Evolutionary conservation across 2,888 invertebrate species (phyloP).

Genomic region (Dryobotodes eremita): DNA sequence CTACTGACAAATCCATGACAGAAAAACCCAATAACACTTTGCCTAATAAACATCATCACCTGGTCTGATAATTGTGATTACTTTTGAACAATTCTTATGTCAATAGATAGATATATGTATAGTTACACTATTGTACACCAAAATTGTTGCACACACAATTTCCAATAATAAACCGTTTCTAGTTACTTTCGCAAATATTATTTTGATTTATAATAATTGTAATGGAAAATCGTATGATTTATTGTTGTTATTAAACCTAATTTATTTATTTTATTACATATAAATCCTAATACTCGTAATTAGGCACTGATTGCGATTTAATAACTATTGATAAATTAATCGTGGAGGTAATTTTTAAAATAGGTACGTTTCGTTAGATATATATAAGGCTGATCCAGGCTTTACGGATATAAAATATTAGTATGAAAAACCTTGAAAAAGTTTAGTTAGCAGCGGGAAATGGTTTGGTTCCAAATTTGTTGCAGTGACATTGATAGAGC

Average conservation of each 20-base stretch:
- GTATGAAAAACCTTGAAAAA: constrained; percentile 23
- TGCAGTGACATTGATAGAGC: constrained; percentile 53
- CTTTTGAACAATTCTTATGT: not conserved
- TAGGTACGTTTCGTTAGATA: too few relatives aligned
- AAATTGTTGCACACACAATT: not conserved
- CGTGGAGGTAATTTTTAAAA: not conserved
- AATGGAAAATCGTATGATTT: not conserved
- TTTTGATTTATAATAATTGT: not conserved
- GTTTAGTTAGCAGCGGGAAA: constrained; percentile 3
- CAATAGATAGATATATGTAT: not conserved
- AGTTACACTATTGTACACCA: not conserved
- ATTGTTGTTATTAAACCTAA: not conserved
- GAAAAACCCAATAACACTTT: not conserved
- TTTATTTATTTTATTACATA: not conserved
- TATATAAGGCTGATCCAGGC: not conserved
- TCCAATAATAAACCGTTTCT: not conserved
- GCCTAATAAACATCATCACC: not conserved
- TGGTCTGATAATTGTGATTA: not conserved
- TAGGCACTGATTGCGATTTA: not conserved
- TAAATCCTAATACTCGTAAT: not conserved
- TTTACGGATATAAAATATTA: not conserved
- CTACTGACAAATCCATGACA: not conserved
- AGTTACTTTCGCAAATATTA: not conserved
- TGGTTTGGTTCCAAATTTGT: constrained; percentile 44
- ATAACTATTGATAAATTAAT: not conserved